Percentiles rank a stretch among this genome's conserved stretches.
These are phyloP conservation scores for Corythaixoides concolor DNA, from an alignment of 2,113 vertebrate genomes.

Conservation along the genomic window DNA sequence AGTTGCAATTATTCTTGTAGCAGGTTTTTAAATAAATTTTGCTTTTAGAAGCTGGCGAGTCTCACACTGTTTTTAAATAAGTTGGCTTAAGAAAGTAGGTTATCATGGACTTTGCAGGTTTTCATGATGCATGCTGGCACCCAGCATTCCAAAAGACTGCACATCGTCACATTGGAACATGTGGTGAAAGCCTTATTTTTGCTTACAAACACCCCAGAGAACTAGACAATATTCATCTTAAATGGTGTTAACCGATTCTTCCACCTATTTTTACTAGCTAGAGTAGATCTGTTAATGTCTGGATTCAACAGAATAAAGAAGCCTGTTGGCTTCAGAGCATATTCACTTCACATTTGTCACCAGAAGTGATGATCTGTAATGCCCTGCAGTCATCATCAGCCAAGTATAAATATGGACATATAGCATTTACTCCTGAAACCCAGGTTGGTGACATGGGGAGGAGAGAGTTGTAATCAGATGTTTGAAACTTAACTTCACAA, in stretches of 20 bases:
- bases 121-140: neutral
- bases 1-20: neutral
- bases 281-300: neutral
- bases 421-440: neutral
- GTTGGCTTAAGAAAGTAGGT: neutral
- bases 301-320: neutral
- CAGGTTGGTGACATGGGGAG: rapidly evolving
- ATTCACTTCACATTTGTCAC: neutral
- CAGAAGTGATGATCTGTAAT: neutral
- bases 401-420: neutral
- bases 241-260: neutral
- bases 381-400: neutral
- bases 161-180: rapidly evolving
- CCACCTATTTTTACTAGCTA: neutral
- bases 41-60: neutral
- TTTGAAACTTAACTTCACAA: neutral
- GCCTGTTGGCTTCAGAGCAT: neutral
- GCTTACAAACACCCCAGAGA: neutral
- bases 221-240: neutral
- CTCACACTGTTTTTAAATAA: neutral
- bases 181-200: neutral
- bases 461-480: neutral
- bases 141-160: neutral
- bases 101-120: neutral
- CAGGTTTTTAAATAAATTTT: neutral